Evolutionary conservation across 2,797 vertebrate species (phyloP).

Genomic region (Megaceryle alcyon): DNA sequence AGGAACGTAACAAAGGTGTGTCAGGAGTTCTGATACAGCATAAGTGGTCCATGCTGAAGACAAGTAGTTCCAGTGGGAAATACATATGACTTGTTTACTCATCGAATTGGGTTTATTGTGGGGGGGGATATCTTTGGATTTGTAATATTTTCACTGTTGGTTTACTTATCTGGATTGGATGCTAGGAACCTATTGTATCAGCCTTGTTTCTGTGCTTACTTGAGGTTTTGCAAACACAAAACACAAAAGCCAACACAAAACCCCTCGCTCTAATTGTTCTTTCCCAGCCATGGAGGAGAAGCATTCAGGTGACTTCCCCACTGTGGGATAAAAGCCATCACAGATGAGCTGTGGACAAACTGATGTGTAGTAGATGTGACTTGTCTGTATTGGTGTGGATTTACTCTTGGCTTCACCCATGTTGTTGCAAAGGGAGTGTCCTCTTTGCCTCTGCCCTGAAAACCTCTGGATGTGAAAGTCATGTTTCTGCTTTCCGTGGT

Average conservation of each 20-base stretch:
- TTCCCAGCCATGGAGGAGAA: not conserved
- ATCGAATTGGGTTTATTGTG: not conserved
- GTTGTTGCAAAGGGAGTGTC: not conserved
- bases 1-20: fast-evolving
- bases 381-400: not conserved
- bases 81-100: not conserved
- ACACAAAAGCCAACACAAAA: not conserved
- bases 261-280: not conserved
- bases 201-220: not conserved
- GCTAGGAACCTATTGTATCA: fast-evolving
- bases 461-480: not conserved
- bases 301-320: not conserved
- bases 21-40: not conserved
- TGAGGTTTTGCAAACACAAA: not conserved
- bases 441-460: not conserved
- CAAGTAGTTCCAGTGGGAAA: not conserved
- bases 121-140: not conserved
- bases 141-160: not conserved
- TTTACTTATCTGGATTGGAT: not conserved
- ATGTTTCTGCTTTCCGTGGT: not conserved
- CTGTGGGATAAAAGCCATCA: not conserved
- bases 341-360: not conserved
- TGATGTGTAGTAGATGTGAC: not conserved
- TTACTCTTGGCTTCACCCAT: not conserved
- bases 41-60: not conserved